A percentile compares a stretch with the other conserved stretches of the same genome.
Evolutionary conservation across 1,140 invertebrate genomes (phyloP).

Genomic region (Micrasema minimum): DNA sequence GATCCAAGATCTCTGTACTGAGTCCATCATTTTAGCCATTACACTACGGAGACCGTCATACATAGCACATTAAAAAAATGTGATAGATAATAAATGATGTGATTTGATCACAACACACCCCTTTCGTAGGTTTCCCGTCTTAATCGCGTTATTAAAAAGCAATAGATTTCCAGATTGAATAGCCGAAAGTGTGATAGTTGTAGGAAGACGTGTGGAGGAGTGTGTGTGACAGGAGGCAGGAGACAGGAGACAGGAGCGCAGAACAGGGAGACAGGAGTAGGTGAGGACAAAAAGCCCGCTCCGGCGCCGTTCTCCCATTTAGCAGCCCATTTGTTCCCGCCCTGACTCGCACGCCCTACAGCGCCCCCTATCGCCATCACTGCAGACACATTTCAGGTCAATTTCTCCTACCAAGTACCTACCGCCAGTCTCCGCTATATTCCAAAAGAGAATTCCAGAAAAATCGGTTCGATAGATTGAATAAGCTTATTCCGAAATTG

Average conservation of each 20-base stretch:
- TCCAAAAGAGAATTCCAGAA: conserved; percentile 20
- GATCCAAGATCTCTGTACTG: too few relatives aligned
- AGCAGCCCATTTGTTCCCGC: conserved; percentile 7
- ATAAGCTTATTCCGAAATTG: conserved; percentile 21
- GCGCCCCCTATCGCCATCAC: conserved; percentile 21
- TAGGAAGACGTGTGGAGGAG: conserved; percentile 15
- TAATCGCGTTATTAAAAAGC: conserved; percentile 31
- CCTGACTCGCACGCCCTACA: neutral
- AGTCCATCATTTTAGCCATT: too few relatives aligned
- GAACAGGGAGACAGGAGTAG: too few relatives aligned
- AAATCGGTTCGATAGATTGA: conserved; percentile 23
- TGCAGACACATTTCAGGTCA: conserved; percentile 24
- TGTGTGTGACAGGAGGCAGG: conserved; percentile 27
- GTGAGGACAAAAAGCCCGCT: conserved; percentile 27
- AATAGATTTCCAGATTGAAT: conserved; percentile 31
- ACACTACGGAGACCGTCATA: too few relatives aligned
- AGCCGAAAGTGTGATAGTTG: conserved; percentile 7
- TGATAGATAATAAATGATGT: too few relatives aligned
- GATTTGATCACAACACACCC: too few relatives aligned
- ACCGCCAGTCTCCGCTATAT: neutral
- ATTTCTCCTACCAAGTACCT: conserved; percentile 18
- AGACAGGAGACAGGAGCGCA: too few relatives aligned
- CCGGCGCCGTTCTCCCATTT: conserved; percentile 1
- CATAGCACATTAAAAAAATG: too few relatives aligned
- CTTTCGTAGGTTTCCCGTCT: too few relatives aligned